A percentile compares a stretch with the other conserved stretches of the same genome.
Conservation (phyloP, 1,140 invertebrate species). For the Trachymyrmex septentrionalis region DNA sequence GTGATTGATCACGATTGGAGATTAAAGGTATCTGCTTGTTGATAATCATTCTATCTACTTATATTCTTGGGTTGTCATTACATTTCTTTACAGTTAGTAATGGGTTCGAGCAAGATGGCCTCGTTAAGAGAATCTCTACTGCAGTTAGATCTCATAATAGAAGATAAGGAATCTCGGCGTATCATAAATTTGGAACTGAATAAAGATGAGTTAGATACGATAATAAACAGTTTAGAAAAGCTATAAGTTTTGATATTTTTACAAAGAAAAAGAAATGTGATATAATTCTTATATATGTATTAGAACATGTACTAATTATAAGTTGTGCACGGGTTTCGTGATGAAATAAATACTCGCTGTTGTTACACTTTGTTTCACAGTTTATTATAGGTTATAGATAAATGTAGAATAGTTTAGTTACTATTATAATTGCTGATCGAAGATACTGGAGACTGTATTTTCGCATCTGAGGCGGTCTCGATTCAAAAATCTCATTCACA, state of each 20-base stretch:
- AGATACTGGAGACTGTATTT: conserved; percentile 84
- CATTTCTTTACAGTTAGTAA: conserved; percentile 78
- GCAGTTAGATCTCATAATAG: conserved; percentile 79
- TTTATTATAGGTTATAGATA: conserved; percentile 87
- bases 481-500: conserved; percentile 72
- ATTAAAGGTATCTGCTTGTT: conserved; percentile 77
- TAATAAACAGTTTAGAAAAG: conserved; percentile 80
- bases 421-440: conserved; percentile 86
- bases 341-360: conserved; percentile 59
- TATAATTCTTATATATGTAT: neutral
- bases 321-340: neutral
- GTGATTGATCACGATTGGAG: conserved; percentile 83
- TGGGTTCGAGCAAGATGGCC: conserved; percentile 83
- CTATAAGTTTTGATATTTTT: conserved; percentile 33
- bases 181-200: conserved; percentile 80
- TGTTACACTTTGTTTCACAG: conserved; percentile 86
- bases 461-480: conserved; percentile 76
- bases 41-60: neutral
- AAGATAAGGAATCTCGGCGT: conserved; percentile 72
- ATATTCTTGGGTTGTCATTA: neutral
- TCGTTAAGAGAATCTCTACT: conserved; percentile 81
- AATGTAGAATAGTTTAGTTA: conserved; percentile 87
- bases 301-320: neutral
- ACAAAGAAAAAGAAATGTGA: conserved; percentile 16
- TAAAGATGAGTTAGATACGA: conserved; percentile 79